These are phyloP conservation scores for Clivina fossor DNA, from an alignment of 2,888 invertebrate species.

Conservation along the genomic window DNA sequence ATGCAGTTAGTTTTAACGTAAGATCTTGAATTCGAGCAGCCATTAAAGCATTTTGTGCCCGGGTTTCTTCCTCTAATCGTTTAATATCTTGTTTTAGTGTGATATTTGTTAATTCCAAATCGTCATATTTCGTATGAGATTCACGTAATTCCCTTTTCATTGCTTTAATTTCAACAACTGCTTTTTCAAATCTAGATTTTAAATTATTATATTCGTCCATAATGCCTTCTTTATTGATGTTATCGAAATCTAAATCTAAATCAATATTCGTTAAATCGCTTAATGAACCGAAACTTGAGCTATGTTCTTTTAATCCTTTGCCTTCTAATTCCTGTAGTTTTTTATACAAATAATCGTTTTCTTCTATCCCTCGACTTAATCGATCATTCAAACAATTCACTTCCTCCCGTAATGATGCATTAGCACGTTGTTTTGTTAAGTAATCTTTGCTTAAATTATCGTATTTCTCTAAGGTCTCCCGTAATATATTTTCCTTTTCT, in stretches of 20 bases:
- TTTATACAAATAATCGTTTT: conserved; percentile 73
- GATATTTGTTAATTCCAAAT: conserved; percentile 76
- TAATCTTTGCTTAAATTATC: conserved; percentile 67
- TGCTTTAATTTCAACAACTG: conserved; percentile 78
- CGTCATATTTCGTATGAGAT: conserved; percentile 77
- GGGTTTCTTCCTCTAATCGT: conserved; percentile 62
- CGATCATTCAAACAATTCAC: conserved; percentile 67
- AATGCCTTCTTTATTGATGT: conserved; percentile 72
- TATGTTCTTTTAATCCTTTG: conserved; percentile 54
- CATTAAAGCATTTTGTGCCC: conserved; percentile 77
- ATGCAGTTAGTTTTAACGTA: conserved; percentile 75
- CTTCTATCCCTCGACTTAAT: conserved; percentile 70
- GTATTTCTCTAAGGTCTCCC: conserved; percentile 68
- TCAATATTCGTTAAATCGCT: conserved; percentile 81
- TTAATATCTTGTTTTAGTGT: conserved; percentile 73
- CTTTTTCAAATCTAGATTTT: conserved; percentile 75
- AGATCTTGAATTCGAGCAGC: conserved; percentile 82
- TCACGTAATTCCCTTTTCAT: conserved; percentile 80
- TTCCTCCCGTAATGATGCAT: conserved; percentile 70
- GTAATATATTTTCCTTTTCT: conserved; percentile 67
- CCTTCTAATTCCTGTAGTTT: conserved; percentile 74
- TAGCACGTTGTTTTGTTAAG: conserved; percentile 63
- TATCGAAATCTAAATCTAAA: conserved; percentile 71
- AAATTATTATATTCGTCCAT: conserved; percentile 81
- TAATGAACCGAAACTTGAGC: conserved; percentile 70